phyloP scores from a whole-genome alignment of 2,888 invertebrate species.

The Epistrophella euchroma region DNA sequence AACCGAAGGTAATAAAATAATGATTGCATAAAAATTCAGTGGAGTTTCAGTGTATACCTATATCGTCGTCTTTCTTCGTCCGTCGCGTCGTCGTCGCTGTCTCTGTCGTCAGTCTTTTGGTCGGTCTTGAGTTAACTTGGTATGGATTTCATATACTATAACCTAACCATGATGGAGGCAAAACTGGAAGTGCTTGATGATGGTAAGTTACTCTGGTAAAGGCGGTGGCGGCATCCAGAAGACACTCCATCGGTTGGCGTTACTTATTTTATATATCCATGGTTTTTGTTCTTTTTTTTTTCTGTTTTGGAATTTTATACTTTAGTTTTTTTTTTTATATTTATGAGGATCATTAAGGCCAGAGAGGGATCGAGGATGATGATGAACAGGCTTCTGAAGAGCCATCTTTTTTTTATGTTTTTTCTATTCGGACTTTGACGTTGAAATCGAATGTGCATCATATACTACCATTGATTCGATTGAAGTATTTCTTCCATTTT shows the following conservation, averaged over 20 bases:
- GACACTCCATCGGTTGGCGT: conserved; percentile 56
- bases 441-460: conserved; percentile 33
- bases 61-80: conserved; percentile 10
- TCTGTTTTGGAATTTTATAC: conserved; percentile 6
- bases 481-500: conserved; percentile 44
- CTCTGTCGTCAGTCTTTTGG: conserved; percentile 57
- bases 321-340: background rate
- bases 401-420: conserved; percentile 12
- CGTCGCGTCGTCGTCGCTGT: conserved; percentile 35
- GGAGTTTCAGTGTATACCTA: conserved; percentile 67
- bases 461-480: conserved; percentile 25
- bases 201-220: conserved; percentile 41
- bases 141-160: conserved; percentile 58
- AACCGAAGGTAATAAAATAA: conserved; percentile 76
- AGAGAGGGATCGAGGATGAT: conserved; percentile 65
- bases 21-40: conserved; percentile 76
- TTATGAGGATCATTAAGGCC: conserved; percentile 40
- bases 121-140: conserved; percentile 41
- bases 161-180: conserved; percentile 27
- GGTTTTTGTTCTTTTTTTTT: conserved; percentile 18
- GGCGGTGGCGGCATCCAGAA: conserved; percentile 55
- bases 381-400: conserved; percentile 57
- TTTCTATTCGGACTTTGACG: conserved; percentile 26
- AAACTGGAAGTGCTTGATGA: conserved; percentile 39
- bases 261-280: conserved; percentile 41